phyloP scores from a whole-genome alignment of 2,797 vertebrate species.

The Gephyroberyx darwinii region DNA sequence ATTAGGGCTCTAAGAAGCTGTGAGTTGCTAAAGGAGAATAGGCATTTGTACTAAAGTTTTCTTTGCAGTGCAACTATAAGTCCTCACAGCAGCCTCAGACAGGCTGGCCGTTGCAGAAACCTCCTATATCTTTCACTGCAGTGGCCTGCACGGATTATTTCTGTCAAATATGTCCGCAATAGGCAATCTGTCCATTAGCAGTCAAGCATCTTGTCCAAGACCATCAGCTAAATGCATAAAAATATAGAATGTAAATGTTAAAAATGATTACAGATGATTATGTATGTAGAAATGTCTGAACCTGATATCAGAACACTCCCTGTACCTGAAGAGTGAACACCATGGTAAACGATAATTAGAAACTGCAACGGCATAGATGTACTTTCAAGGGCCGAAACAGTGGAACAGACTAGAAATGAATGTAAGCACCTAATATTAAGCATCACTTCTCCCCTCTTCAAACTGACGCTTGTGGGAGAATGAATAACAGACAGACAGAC shows the following conservation, averaged over 20 bases:
- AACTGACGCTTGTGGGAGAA: slow-evolving; percentile 41
- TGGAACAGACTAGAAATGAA: slow-evolving; percentile 6
- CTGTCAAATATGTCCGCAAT: slow-evolving; percentile 7
- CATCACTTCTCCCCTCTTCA: slow-evolving; percentile 19
- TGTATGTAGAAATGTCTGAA: too few relatives aligned
- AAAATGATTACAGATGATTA: too few relatives aligned
- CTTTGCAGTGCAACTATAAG: slow-evolving; percentile 6
- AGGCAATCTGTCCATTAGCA: slow-evolving; percentile 13
- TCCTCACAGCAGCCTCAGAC: slow-evolving; percentile 25
- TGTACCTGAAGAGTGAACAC: neutral
- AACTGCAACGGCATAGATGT: neutral
- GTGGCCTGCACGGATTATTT: slow-evolving; percentile 19
- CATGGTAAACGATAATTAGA: too few relatives aligned
- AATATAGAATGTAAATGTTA: too few relatives aligned
- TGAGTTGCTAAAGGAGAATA: slow-evolving; percentile 17
- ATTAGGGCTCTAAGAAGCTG: neutral
- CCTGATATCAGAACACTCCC: neutral
- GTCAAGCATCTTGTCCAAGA: too few relatives aligned
- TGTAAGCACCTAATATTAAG: neutral
- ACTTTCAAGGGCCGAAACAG: slow-evolving; percentile 24
- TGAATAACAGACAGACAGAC: slow-evolving; percentile 39
- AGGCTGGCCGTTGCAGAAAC: slow-evolving; percentile 2
- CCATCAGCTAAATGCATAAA: too few relatives aligned
- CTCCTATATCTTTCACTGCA: slow-evolving; percentile 5
- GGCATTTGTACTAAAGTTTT: neutral